phyloP scores from a whole-genome alignment of 2,113 vertebrate species.

The Cygnus atratus region DNA sequence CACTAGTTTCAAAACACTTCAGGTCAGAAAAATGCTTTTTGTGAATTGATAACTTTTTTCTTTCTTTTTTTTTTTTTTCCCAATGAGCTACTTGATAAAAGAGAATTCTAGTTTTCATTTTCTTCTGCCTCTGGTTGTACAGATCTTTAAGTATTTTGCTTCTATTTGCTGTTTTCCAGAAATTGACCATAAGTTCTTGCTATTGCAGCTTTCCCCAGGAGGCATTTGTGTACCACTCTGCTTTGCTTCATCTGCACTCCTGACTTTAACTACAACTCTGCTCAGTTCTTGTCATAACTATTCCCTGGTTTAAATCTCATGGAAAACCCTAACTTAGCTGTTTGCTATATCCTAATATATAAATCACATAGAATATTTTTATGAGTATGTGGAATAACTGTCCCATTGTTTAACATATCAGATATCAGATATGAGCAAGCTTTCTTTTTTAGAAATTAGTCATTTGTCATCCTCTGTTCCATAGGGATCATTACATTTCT shows the following conservation, averaged over 20 bases:
- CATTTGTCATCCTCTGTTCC: not conserved
- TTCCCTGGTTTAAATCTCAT: not conserved
- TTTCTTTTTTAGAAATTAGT: not conserved
- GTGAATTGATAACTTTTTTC: not conserved
- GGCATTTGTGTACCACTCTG: not conserved
- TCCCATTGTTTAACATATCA: not conserved
- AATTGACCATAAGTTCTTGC: not conserved
- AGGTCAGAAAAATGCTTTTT: not conserved
- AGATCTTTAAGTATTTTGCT: not conserved
- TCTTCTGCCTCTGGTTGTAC: not conserved
- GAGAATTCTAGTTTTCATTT: not conserved
- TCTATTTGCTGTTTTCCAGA: not conserved
- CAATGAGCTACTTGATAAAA: not conserved
- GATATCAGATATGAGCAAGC: not conserved
- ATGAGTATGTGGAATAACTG: not conserved
- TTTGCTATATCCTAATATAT: not conserved
- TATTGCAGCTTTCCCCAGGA: not conserved
- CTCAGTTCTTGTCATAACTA: not conserved
- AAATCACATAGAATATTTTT: not conserved
- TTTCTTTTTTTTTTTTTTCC: not conserved
- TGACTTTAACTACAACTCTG: not conserved
- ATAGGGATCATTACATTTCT: not conserved
- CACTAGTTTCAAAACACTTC: not conserved
- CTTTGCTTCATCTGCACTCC: not conserved
- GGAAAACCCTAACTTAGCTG: not conserved